Percentiles rank a stretch among this genome's conserved stretches.
These are phyloP conservation scores for Oscheius sp. DNA, from an alignment of 2,888 invertebrate genomes.

Conservation along the genomic window DNA sequence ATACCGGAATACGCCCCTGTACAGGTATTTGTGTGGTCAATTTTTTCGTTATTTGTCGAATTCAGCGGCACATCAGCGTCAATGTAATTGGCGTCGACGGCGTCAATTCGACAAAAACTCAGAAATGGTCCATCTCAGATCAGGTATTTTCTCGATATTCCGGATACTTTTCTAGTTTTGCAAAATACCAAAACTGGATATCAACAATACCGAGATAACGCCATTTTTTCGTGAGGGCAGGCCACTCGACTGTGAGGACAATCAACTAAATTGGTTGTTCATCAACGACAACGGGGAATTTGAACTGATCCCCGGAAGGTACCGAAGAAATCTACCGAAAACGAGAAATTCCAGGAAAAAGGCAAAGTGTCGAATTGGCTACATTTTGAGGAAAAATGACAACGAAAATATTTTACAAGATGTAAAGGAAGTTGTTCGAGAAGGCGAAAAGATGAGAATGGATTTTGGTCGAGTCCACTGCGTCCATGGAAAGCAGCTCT, in stretches of 20 bases:
- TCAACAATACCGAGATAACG: slow-evolving; percentile 64
- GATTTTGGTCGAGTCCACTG: slow-evolving; percentile 25
- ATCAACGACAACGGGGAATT: slow-evolving; percentile 59
- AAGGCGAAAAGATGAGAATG: slow-evolving; percentile 15
- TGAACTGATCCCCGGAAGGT: slow-evolving; percentile 50
- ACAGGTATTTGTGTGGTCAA: too few species aligned
- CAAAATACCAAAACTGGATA: slow-evolving; percentile 67
- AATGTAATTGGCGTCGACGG: too few species aligned
- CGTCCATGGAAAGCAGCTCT: neutral
- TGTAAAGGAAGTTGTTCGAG: neutral
- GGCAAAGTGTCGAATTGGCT: slow-evolving; percentile 44
- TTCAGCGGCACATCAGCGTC: too few species aligned
- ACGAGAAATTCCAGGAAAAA: slow-evolving; percentile 32
- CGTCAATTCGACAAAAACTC: too few species aligned
- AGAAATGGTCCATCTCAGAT: too few species aligned
- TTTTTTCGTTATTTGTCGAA: too few species aligned
- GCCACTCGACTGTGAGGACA: slow-evolving; percentile 57
- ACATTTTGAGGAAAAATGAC: slow-evolving; percentile 49
- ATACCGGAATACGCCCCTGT: too few species aligned
- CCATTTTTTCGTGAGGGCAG: slow-evolving; percentile 56
- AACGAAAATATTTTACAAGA: slow-evolving; percentile 37
- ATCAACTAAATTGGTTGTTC: slow-evolving; percentile 61
- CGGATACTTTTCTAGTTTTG: slow-evolving; percentile 56
- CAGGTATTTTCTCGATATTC: too few species aligned
- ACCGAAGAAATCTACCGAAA: neutral